A percentile compares a stretch with the other conserved stretches of the same genome.
Evolutionary conservation across 1,140 invertebrate genomes (phyloP).

Genomic region (Nilaparvata lugens): DNA sequence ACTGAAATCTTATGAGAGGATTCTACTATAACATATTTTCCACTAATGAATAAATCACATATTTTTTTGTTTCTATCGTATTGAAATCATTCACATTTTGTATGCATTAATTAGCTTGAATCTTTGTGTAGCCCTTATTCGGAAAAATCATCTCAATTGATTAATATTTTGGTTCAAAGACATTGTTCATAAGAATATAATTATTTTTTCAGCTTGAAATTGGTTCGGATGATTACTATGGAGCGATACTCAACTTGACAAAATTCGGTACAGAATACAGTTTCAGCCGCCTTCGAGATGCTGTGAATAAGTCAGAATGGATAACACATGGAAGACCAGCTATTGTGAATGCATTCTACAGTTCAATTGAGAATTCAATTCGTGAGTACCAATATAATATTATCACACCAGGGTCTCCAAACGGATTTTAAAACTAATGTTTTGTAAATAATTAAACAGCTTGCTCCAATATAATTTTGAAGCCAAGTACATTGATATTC

Average conservation of each 20-base stretch:
- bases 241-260: constrained; percentile 48
- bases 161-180: neutral
- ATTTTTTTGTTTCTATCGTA: no score
- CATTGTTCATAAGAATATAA: no score
- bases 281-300: constrained; percentile 47
- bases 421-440: no score
- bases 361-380: constrained; percentile 54
- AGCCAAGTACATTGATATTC: no score
- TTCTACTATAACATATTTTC: no score
- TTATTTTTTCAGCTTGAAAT: constrained; percentile 41
- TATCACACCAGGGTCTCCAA: no score
- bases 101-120: neutral
- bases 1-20: no score
- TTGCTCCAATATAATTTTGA: no score
- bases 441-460: no score
- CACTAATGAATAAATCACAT: no score
- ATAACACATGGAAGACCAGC: constrained; percentile 51
- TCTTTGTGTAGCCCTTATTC: neutral
- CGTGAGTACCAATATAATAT: constrained; percentile 41
- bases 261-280: constrained; percentile 49
- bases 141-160: no score
- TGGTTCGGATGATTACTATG: constrained; percentile 41
- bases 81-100: neutral
- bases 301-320: constrained; percentile 59
- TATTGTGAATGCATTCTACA: constrained; percentile 59